Conservation (phyloP, 2,888 invertebrate genomes). For the Xestia ashworthii region DNA sequence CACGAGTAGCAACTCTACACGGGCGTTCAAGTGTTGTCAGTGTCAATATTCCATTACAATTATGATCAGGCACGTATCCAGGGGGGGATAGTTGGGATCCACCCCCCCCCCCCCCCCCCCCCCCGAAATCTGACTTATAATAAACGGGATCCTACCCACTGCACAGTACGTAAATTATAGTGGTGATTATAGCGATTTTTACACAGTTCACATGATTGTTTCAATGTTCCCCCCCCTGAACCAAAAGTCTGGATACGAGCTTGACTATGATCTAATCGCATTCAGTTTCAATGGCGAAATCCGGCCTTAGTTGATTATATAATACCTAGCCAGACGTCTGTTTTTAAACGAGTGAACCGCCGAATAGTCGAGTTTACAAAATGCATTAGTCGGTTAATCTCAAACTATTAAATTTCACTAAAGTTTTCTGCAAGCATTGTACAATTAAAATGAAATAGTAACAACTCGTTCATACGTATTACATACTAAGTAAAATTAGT, state of each 20-base stretch:
- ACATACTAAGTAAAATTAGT: conserved; percentile 70
- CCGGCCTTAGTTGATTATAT: not conserved
- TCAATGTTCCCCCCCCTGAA: too few relatives aligned
- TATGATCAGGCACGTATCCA: too few relatives aligned
- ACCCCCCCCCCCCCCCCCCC: too few relatives aligned
- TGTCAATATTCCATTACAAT: not conserved
- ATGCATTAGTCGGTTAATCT: conserved; percentile 28
- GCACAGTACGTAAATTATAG: too few relatives aligned
- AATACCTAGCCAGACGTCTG: not conserved
- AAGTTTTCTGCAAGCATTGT: conserved; percentile 42
- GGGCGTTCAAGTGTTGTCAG: not conserved
- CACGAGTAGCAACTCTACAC: too few relatives aligned
- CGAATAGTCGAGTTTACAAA: not conserved
- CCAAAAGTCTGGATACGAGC: too few relatives aligned
- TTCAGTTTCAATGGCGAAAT: not conserved
- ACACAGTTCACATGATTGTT: too few relatives aligned
- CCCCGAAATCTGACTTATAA: too few relatives aligned
- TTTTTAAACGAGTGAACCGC: conserved; percentile 12
- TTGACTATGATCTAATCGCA: not conserved
- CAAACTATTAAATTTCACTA: conserved; percentile 1
- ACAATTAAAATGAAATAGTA: conserved; percentile 44
- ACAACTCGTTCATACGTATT: conserved; percentile 54
- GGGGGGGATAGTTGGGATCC: too few relatives aligned
- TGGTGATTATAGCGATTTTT: too few relatives aligned
- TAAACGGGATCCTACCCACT: too few relatives aligned